Conservation (phyloP, 2,888 invertebrate genomes). For the Euspilapteryx auroguttella region DNA sequence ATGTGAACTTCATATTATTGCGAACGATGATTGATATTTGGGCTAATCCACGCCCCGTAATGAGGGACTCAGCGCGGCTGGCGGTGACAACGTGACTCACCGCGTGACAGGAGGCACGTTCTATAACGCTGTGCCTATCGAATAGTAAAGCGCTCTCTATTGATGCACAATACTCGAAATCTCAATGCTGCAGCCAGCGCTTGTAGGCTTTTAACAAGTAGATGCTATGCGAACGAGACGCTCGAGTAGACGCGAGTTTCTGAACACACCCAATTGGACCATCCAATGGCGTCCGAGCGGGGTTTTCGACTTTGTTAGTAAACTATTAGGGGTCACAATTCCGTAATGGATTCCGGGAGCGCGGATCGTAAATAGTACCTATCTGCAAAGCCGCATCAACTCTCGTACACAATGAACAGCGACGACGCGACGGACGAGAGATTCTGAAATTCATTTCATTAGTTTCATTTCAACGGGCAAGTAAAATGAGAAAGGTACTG, state of each 20-base stretch:
- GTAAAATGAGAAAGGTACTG: conserved; percentile 3
- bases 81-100: conserved; percentile 1
- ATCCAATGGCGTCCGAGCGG: too few relatives aligned
- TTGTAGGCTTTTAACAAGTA: too few relatives aligned
- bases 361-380: conserved; percentile 4
- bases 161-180: background rate
- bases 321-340: background rate
- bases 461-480: conserved; percentile 9
- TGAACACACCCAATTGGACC: too few relatives aligned
- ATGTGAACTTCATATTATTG: conserved; percentile 4
- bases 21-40: too few relatives aligned
- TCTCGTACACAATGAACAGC: conserved; percentile 8
- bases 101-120: background rate
- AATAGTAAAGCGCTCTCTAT: background rate
- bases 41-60: conserved; percentile 1
- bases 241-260: background rate
- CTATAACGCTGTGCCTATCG: conserved; percentile 1
- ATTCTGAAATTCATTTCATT: conserved; percentile 20
- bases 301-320: too few relatives aligned
- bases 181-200: too few relatives aligned
- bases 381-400: conserved; percentile 9
- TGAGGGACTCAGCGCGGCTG: too few relatives aligned
- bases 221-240: background rate
- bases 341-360: background rate
- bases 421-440: conserved; percentile 5